Percentiles rank a stretch among this genome's conserved stretches.
phyloP scores from a whole-genome alignment of 2,797 vertebrate genomes.

The Chelon auratus region DNA sequence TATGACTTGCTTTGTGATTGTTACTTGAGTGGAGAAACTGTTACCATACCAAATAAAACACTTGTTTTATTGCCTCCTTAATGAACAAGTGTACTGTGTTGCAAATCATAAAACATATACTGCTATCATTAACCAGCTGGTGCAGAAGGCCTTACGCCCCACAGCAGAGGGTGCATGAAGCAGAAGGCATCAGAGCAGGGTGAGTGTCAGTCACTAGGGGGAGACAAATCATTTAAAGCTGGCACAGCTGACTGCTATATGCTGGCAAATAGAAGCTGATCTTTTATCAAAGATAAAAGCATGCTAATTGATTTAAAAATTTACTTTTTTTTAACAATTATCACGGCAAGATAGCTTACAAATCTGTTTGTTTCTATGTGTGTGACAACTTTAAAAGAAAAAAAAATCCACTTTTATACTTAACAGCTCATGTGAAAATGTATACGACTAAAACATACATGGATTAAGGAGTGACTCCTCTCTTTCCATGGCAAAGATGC shows the following conservation, averaged over 20 bases:
- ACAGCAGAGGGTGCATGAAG: background rate
- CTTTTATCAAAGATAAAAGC: too few relatives aligned
- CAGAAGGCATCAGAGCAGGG: background rate
- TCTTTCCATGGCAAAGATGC: background rate
- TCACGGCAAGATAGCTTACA: too few relatives aligned
- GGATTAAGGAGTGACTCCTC: background rate
- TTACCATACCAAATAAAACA: conserved; percentile 56
- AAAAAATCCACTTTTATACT: too few relatives aligned
- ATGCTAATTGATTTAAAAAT: too few relatives aligned
- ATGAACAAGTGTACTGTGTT: background rate
- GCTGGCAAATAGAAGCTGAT: too few relatives aligned
- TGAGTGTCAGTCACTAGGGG: background rate
- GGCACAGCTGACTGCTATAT: background rate
- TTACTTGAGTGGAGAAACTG: conserved; percentile 39
- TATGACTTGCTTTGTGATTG: conserved; percentile 24
- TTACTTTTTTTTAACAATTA: too few relatives aligned
- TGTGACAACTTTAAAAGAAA: too few relatives aligned
- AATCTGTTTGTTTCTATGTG: too few relatives aligned
- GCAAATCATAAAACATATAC: background rate
- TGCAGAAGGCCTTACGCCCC: background rate
- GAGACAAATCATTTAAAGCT: background rate
- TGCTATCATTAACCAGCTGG: background rate
- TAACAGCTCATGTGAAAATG: too few relatives aligned
- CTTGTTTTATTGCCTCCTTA: conserved; percentile 17
- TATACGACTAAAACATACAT: too few relatives aligned